Conservation (phyloP, 2,797 vertebrate genomes). For the Bovichtus diacanthus region DNA sequence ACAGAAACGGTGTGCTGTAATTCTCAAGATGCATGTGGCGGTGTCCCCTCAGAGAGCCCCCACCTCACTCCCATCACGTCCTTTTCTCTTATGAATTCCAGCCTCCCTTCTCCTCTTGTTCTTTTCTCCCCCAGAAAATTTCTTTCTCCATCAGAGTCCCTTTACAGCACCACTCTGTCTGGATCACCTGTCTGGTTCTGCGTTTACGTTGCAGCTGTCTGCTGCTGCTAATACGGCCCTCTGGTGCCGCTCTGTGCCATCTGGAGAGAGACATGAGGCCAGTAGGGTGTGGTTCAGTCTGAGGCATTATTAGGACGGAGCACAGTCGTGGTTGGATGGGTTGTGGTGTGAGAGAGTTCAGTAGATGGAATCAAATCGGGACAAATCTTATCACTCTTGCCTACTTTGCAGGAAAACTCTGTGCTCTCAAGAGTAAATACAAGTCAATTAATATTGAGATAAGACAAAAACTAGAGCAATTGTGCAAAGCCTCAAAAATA, state of each 20-base stretch:
- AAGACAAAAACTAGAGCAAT: not conserved
- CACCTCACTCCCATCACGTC: not conserved
- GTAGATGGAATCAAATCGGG: not conserved
- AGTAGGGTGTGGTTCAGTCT: slow-evolving; percentile 12
- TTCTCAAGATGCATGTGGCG: not conserved
- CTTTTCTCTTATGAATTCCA: not conserved
- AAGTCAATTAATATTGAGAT: not conserved
- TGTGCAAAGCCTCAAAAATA: too few relatives aligned
- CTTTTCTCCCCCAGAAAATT: not conserved
- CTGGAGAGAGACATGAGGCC: slow-evolving; percentile 36
- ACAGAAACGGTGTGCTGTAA: not conserved
- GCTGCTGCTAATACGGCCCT: slow-evolving; percentile 27
- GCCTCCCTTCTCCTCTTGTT: not conserved
- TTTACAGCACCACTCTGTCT: slow-evolving; percentile 37
- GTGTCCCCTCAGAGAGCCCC: not conserved
- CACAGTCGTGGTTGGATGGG: not conserved
- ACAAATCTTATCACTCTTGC: not conserved
- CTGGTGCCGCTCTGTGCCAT: slow-evolving; percentile 39
- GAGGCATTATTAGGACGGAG: slow-evolving; percentile 18
- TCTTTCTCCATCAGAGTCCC: slow-evolving; percentile 20
- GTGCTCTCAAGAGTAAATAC: not conserved
- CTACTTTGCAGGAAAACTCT: not conserved
- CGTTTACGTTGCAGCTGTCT: slow-evolving; percentile 33
- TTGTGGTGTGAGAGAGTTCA: not conserved
- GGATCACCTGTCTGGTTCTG: slow-evolving; percentile 41